Conservation (phyloP, 2,888 invertebrate genomes). For the Apoda limacodes region DNA sequence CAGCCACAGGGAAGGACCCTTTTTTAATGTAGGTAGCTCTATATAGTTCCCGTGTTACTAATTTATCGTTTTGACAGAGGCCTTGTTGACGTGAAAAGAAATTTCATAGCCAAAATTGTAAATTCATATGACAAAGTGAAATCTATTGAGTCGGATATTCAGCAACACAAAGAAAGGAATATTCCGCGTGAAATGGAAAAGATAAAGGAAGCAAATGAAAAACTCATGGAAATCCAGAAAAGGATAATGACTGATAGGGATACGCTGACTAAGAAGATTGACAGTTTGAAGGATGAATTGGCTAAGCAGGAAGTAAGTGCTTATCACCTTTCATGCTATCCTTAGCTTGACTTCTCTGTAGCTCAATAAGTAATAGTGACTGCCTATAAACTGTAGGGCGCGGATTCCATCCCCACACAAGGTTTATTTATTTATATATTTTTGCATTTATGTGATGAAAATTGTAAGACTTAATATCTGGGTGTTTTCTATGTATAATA, state of each 20-base stretch:
- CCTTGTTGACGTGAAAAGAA: constrained; percentile 52
- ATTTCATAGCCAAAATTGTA: constrained; percentile 44
- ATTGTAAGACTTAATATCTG: too few species aligned
- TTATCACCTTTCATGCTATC: too few species aligned
- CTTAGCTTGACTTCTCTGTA: too few species aligned
- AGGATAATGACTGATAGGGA: constrained; percentile 55
- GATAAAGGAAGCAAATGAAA: constrained; percentile 58
- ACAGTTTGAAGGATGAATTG: constrained; percentile 68
- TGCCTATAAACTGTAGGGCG: too few species aligned
- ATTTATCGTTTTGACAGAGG: constrained; percentile 37
- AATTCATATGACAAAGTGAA: constrained; percentile 63
- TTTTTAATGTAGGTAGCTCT: too few species aligned
- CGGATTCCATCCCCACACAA: too few species aligned
- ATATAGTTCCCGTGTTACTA: too few species aligned
- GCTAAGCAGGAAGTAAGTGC: constrained; percentile 68
- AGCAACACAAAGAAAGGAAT: constrained; percentile 65
- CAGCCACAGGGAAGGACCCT: too few species aligned
- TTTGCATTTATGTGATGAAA: too few species aligned
- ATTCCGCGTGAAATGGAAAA: constrained; percentile 64
- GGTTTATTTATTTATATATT: too few species aligned
- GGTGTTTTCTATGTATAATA: too few species aligned
- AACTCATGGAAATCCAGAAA: constrained; percentile 55
- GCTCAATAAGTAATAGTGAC: too few species aligned
- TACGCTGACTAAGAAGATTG: constrained; percentile 58
- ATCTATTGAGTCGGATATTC: constrained; percentile 65